phyloP scores from a whole-genome alignment of 2,888 invertebrate species.

The Nowickia ferox region DNA sequence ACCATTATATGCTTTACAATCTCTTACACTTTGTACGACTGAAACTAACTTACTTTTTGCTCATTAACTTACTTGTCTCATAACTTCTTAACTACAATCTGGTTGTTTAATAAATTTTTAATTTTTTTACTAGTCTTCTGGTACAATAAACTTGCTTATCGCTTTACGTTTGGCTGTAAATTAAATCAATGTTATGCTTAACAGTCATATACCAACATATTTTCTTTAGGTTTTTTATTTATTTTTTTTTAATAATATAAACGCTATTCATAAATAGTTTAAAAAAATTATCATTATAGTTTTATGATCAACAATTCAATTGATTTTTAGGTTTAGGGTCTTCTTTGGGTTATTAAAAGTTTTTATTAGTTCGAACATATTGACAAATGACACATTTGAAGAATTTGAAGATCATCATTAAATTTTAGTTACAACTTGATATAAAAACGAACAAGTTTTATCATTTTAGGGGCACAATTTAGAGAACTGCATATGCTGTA shows the following conservation, averaged over 20 bases:
- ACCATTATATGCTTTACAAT: too few relatives aligned
- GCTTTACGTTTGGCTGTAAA: constrained; percentile 48
- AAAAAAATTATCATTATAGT: constrained; percentile 36
- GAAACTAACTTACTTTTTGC: background rate
- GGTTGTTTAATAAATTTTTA: background rate
- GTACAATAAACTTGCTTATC: background rate
- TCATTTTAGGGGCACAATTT: too few relatives aligned
- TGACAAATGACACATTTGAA: background rate
- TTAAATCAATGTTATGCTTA: constrained; percentile 44
- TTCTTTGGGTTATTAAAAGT: background rate
- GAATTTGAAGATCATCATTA: too few relatives aligned
- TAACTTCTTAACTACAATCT: background rate
- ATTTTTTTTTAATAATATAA: background rate
- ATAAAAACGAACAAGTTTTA: too few relatives aligned
- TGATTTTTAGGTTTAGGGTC: constrained; percentile 2
- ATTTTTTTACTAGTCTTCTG: background rate
- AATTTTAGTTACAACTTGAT: too few relatives aligned
- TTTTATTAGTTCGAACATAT: background rate
- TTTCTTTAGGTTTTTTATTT: background rate
- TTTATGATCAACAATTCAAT: constrained; percentile 42
- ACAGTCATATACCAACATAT: background rate
- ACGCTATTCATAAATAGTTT: constrained; percentile 34
- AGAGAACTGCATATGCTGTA: too few relatives aligned
- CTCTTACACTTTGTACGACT: too few relatives aligned
- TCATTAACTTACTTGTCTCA: background rate